phyloP scores from a whole-genome alignment of 30 jellyfish, hydroid and myxozoan species.

The Rhopilema esculentum region DNA sequence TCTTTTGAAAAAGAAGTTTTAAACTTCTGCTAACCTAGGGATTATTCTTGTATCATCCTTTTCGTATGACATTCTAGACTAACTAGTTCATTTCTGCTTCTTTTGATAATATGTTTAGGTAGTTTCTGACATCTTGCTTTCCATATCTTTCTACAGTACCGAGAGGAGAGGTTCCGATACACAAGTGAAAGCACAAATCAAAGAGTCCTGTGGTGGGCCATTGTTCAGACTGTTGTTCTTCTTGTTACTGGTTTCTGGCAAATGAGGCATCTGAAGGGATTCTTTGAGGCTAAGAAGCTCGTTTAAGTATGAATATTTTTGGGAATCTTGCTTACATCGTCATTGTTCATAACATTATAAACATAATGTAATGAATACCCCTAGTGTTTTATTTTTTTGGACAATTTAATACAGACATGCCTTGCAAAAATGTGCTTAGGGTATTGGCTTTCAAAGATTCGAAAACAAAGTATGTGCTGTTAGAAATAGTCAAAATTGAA shows the following conservation, averaged over 20 bases:
- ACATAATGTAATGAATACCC: background rate
- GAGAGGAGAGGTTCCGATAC: constrained; percentile 95
- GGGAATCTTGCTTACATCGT: background rate
- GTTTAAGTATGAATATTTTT: constrained; percentile 33
- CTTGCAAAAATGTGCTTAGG: background rate
- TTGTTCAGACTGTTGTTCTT: constrained; percentile 86
- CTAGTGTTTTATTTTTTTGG: background rate
- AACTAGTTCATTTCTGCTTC: too few species aligned
- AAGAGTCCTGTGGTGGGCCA: constrained; percentile 97
- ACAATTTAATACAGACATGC: background rate
- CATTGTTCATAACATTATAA: background rate
- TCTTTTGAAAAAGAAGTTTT: too few species aligned
- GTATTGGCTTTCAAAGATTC: background rate
- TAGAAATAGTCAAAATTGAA: too few species aligned
- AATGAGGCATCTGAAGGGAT: constrained; percentile 93
- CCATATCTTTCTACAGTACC: too few species aligned
- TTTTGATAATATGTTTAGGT: too few species aligned
- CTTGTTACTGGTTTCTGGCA: constrained; percentile 98
- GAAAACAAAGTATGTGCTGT: background rate
- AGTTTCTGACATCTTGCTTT: too few species aligned
- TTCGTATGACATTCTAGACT: too few species aligned
- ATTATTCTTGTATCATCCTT: too few species aligned
- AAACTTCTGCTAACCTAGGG: too few species aligned
- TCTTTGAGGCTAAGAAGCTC: constrained; percentile 92
- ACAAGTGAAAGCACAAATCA: constrained; percentile 97